These are phyloP conservation scores for Sclerodermus sp. DNA, from an alignment of 2,888 invertebrate genomes.

Conservation along the genomic window DNA sequence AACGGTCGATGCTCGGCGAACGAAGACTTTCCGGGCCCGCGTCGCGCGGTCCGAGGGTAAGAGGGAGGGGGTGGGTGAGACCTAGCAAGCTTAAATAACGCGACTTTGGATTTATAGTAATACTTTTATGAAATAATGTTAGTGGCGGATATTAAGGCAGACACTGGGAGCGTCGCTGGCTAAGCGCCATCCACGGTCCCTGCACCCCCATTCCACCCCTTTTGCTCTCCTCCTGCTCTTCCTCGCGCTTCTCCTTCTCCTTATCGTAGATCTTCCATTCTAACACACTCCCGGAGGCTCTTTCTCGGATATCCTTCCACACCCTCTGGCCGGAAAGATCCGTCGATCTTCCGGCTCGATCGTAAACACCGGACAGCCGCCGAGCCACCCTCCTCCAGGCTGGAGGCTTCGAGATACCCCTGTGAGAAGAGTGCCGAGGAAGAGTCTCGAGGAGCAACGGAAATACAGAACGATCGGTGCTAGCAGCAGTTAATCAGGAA, in stretches of 20 bases:
- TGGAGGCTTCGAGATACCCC: no score
- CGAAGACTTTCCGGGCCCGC: not conserved
- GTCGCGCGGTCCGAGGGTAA: constrained; percentile 3
- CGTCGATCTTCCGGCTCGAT: no score
- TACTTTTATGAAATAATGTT: constrained; percentile 59
- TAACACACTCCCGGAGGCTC: not conserved
- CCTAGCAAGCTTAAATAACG: constrained; percentile 53
- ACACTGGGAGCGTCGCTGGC: constrained; percentile 49
- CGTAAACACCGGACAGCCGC: no score
- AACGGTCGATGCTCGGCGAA: constrained; percentile 1
- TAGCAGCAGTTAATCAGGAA: no score
- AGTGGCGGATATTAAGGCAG: constrained; percentile 58
- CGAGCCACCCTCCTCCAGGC: no score
- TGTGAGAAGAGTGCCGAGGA: no score
- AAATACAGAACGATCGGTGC: not conserved
- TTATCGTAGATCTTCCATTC: not conserved
- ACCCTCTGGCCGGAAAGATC: no score
- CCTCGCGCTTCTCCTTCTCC: not conserved
- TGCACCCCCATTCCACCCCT: constrained; percentile 21
- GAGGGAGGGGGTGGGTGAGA: constrained; percentile 4
- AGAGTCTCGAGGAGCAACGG: not conserved
- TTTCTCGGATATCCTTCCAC: no score
- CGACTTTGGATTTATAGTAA: constrained; percentile 57
- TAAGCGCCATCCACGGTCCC: constrained; percentile 41
- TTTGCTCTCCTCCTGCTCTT: not conserved